Evolutionary conservation across 2,113 vertebrate genomes (phyloP).

Genomic region (Tringa solitaria): DNA sequence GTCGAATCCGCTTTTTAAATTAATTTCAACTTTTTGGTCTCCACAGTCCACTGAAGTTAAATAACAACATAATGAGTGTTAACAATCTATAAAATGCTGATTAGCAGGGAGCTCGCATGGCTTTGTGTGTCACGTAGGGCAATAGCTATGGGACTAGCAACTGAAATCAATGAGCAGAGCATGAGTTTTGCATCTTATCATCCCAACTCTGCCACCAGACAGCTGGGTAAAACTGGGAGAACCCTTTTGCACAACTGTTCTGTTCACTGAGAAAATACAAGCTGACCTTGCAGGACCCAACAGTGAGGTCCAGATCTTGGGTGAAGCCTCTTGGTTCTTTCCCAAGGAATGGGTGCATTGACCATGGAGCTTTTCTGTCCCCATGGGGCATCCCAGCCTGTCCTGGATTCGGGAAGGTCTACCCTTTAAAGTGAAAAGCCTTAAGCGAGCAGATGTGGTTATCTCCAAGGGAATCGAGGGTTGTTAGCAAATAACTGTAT

Average conservation of each 20-base stretch:
- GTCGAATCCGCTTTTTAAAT: not conserved
- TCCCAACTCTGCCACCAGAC: not conserved
- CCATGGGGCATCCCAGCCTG: not conserved
- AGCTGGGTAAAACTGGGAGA: not conserved
- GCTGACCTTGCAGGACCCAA: not conserved
- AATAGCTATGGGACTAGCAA: not conserved
- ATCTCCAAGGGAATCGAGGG: fast-evolving
- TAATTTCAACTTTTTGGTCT: not conserved
- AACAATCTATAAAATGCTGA: not conserved
- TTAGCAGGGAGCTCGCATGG: not conserved
- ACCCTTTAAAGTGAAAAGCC: not conserved
- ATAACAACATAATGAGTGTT: not conserved
- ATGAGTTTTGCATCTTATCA: not conserved
- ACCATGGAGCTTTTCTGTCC: fast-evolving
- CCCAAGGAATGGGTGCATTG: not conserved
- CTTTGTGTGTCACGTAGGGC: not conserved
- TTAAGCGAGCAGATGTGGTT: not conserved
- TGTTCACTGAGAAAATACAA: not conserved
- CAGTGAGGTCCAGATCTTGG: fast-evolving
- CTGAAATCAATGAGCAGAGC: not conserved
- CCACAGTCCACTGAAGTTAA: not conserved
- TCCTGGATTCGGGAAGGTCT: not conserved
- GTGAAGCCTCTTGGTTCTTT: not conserved
- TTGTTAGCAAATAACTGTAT: not conserved
- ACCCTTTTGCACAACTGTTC: fast-evolving